phyloP scores from a whole-genome alignment of 2,797 vertebrate genomes.

The Tragelaphus eurycerus region DNA sequence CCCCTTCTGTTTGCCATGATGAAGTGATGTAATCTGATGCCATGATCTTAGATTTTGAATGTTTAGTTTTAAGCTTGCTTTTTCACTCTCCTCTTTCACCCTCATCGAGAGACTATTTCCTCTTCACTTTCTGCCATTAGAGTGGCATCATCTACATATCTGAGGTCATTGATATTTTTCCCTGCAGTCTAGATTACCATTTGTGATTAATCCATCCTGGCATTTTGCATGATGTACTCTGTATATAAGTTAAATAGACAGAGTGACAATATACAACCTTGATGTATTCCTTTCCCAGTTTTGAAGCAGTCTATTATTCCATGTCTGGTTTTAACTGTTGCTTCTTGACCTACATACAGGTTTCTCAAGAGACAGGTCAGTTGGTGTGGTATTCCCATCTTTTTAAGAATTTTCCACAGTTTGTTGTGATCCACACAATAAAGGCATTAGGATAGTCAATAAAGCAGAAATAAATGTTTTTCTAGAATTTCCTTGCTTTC shows the following conservation, averaged over 20 bases:
- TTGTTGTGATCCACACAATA: not conserved
- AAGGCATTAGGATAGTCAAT: not conserved
- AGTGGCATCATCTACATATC: not conserved
- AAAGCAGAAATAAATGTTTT: not conserved
- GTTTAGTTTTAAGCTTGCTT: not conserved
- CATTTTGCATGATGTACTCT: not conserved
- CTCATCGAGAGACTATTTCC: not conserved
- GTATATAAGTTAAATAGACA: not conserved
- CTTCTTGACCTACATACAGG: not conserved
- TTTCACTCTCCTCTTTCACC: not conserved
- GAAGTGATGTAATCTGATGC: not conserved
- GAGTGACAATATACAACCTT: not conserved
- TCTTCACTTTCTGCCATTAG: not conserved
- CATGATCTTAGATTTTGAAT: not conserved
- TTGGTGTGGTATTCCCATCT: not conserved
- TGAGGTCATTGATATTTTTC: not conserved
- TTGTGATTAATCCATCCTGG: not conserved
- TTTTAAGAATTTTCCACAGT: not conserved
- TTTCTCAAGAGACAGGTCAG: not conserved
- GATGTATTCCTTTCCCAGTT: not conserved
- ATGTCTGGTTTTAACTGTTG: not conserved
- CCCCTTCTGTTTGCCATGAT: not conserved
- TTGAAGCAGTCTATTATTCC: not conserved
- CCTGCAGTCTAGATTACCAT: not conserved
- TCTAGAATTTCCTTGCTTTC: not conserved